Base-by-base conservation (phyloP, 1,140 invertebrate genomes). In the Listronotus oregonensis region DNA sequence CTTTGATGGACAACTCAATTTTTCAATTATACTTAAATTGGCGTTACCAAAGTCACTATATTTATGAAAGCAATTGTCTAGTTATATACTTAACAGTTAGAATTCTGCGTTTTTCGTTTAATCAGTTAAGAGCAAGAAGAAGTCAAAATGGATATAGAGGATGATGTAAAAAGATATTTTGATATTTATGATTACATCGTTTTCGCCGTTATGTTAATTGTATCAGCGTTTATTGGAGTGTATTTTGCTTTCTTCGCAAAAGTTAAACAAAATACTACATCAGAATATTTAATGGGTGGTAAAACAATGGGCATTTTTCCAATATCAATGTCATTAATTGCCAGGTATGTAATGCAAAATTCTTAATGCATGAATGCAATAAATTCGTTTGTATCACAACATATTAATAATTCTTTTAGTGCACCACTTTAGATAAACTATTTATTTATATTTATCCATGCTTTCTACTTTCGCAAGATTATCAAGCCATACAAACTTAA, bases 231-330 rank as follows among this genome's bases (percentile, higher is more conserved):
- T 2, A 92, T 94, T 65, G 92, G 92, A 0, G 79, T 93, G 1
- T 93, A 91, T 79, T 93, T 92, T 78, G 92, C 88, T 1, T 92
- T 88, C 73, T 90, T 89, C 72, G 87, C 88, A 6, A 84, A 83
- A 66, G 73, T 84, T 17, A 91, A 90, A 70, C 89, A 92, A 73
- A 87, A 91, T 58, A 90, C 87, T 0, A 88, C 88, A 0, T 80
- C 86, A 0, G 90, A 94, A 64, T 94, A 93, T 73, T 80, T 95
- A 12, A 86, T 93, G 83, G 92, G 89, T 6, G 90, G 91, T 6
- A 89, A 90, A 72, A 88, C 85, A 0, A 92, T 95, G 90, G 85
- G 85, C 8, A 86, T 90, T 64, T 86, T 92, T 72, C 90, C 91
- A 0, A 89, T 92, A 52, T 88, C 89, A 10, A 89, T 92, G 85